These are phyloP conservation scores for Seriola dumerili DNA, from an alignment of 2,113 vertebrate species.

Conservation along the genomic window DNA sequence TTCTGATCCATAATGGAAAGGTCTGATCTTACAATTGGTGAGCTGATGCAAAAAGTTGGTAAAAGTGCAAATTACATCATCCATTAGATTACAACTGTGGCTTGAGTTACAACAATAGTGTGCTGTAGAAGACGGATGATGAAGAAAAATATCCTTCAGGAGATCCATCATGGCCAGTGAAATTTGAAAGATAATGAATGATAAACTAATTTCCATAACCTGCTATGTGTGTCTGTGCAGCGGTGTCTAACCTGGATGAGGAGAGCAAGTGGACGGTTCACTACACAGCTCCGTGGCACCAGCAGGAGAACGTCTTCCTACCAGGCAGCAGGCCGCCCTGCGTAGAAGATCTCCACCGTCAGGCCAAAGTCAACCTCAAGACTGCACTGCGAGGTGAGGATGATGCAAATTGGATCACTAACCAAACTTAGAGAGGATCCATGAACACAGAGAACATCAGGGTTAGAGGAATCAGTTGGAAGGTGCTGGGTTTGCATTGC, in stretches of 20 bases:
- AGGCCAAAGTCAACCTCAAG: slow-evolving; percentile 98
- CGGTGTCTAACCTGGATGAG: slow-evolving; percentile 97
- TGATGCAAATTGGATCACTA: neutral
- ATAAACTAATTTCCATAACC: neutral
- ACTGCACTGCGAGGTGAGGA: slow-evolving; percentile 93
- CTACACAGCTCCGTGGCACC: slow-evolving; percentile 96
- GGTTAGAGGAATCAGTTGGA: neutral
- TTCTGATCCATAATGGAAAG: neutral
- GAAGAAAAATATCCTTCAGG: neutral
- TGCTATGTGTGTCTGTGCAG: slow-evolving; percentile 78
- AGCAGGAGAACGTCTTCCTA: slow-evolving; percentile 97
- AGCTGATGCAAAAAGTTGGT: neutral
- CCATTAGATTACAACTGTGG: neutral
- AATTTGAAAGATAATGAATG: neutral
- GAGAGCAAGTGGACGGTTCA: slow-evolving; percentile 98
- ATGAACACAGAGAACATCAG: neutral
- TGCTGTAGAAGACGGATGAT: neutral
- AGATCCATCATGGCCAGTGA: neutral
- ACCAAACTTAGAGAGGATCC: neutral
- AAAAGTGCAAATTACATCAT: too few species aligned
- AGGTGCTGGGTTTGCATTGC: too few species aligned
- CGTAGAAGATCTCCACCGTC: slow-evolving; percentile 95
- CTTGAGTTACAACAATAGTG: too few species aligned
- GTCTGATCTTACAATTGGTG: neutral
- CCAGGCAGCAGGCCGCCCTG: slow-evolving; percentile 92